Percentiles rank a stretch among this genome's conserved stretches.
These are phyloP conservation scores for Batillaria attramentaria DNA, from an alignment of 1,140 invertebrate species.

Conservation along the genomic window DNA sequence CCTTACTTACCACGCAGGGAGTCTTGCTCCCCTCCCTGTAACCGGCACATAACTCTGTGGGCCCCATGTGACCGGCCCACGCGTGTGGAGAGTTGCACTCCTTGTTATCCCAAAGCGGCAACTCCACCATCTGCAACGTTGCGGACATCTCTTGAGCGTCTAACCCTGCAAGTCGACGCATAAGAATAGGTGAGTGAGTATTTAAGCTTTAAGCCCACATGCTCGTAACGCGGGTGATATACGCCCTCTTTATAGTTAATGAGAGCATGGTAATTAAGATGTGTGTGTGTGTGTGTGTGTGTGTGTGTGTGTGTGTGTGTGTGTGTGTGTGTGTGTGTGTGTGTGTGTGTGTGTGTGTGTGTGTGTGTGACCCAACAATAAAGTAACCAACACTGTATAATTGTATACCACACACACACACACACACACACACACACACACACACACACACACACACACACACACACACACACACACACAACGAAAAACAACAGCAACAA, in stretches of 20 bases:
- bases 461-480: no score
- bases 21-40: slow-evolving; percentile 62
- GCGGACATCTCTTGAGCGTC: slow-evolving; percentile 28
- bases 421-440: no score
- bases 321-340: slow-evolving; percentile 2
- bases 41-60: slow-evolving; percentile 62
- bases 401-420: no score
- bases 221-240: no score
- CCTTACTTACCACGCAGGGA: slow-evolving; percentile 79
- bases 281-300: background rate
- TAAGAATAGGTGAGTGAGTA: no score
- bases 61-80: slow-evolving; percentile 51
- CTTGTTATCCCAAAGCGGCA: slow-evolving; percentile 56
- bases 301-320: background rate
- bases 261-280: background rate
- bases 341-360: slow-evolving; percentile 2
- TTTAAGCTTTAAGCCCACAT: no score
- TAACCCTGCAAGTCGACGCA: no score
- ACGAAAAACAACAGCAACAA: no score
- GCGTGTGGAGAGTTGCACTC: slow-evolving; percentile 59
- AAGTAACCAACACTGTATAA: background rate
- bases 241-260: no score
- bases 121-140: slow-evolving; percentile 58
- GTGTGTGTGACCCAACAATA: background rate
- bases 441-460: no score